phyloP scores from a whole-genome alignment of 35 echinoderm and acorn worm genomes.

The Heliocidaris erythrogramma region DNA sequence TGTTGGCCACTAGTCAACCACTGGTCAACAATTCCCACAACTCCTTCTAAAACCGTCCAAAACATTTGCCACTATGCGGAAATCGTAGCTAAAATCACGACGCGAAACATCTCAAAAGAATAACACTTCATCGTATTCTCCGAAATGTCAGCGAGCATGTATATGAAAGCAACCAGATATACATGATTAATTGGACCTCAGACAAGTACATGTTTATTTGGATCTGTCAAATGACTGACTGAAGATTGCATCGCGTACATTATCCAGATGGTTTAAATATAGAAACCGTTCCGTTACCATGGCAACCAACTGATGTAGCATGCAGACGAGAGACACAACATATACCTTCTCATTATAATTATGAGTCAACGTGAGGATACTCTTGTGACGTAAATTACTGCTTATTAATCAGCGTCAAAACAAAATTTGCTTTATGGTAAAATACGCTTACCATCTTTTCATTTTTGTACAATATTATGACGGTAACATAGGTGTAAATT shows the following conservation, averaged over 20 bases:
- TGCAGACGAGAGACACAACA: neutral
- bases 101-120: neutral
- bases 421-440: neutral
- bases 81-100: neutral
- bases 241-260: neutral
- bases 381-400: neutral
- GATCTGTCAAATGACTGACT: neutral
- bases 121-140: neutral
- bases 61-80: neutral
- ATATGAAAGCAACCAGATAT: neutral
- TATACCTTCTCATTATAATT: neutral
- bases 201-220: neutral
- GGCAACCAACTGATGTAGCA: neutral
- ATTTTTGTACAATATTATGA: neutral
- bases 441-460: neutral
- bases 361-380: neutral
- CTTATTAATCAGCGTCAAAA: neutral
- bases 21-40: neutral
- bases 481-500: neutral
- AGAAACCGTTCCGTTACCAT: neutral
- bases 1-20: too few species aligned
- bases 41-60: neutral
- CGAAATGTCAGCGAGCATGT: neutral
- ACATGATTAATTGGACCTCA: neutral
- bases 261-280: neutral